Conservation (phyloP, 2,888 invertebrate genomes). For the Gonocerus acuteangulatus region DNA sequence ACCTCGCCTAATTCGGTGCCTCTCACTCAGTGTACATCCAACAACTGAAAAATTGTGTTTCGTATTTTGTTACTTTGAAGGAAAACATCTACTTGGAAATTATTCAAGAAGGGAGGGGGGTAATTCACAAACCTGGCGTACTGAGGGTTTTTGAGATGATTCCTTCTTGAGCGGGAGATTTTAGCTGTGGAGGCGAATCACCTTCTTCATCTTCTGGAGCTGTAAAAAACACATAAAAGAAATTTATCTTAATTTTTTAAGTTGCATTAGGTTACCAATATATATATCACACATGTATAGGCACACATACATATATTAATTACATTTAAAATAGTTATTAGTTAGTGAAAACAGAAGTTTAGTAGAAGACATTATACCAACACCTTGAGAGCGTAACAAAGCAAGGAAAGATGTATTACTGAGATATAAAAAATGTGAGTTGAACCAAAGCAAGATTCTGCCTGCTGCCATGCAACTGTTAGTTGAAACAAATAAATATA, state of each 20-base stretch:
- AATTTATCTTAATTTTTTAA: too few species aligned
- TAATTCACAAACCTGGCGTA: conserved; percentile 28
- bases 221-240: conserved; percentile 20
- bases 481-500: conserved; percentile 5
- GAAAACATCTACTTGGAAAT: background rate
- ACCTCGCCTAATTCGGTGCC: conserved; percentile 9
- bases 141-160: conserved; percentile 33
- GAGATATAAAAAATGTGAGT: too few species aligned
- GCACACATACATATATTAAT: too few species aligned
- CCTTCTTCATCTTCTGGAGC: conserved; percentile 34
- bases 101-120: background rate
- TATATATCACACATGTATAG: too few species aligned
- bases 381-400: too few species aligned
- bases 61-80: background rate
- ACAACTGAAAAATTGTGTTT: conserved; percentile 4
- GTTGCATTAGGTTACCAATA: too few species aligned
- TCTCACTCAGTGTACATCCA: conserved; percentile 12
- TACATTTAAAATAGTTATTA: too few species aligned
- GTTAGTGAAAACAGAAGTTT: too few species aligned
- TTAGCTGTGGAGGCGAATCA: conserved; percentile 27
- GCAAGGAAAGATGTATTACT: too few species aligned
- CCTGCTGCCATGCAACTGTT: background rate
- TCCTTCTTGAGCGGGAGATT: conserved; percentile 31
- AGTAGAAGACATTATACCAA: too few species aligned
- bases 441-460: too few species aligned